phyloP scores from a whole-genome alignment of 2,888 invertebrate genomes.

The Gandaritis pyraliata region DNA sequence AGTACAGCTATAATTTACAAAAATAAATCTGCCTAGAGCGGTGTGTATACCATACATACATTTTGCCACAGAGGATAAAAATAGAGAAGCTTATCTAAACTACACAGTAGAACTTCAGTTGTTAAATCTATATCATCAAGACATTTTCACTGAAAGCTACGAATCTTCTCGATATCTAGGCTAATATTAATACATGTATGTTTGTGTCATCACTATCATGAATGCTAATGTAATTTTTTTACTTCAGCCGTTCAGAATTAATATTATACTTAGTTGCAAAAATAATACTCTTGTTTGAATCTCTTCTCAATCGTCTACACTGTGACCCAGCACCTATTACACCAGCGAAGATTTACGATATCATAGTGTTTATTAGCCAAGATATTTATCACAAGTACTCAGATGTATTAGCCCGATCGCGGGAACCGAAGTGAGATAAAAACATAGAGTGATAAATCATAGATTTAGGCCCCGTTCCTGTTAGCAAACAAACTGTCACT shows the following conservation, averaged over 20 bases:
- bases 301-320: constrained; percentile 2
- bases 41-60: constrained; percentile 18
- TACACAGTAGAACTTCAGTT: constrained; percentile 3
- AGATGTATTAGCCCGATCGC: constrained; percentile 66
- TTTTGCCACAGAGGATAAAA: constrained; percentile 6
- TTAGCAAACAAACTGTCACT: constrained; percentile 1
- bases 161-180: no score
- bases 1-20: constrained; percentile 27
- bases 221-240: no score
- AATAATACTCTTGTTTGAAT: background rate
- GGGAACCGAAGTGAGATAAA: constrained; percentile 48
- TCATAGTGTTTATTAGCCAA: constrained; percentile 79
- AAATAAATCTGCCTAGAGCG: constrained; percentile 31
- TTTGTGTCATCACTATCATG: no score
- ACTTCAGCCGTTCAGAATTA: no score
- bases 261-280: no score
- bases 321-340: constrained; percentile 31
- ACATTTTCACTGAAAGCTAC: no score
- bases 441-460: constrained; percentile 32
- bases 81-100: background rate
- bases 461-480: constrained; percentile 21
- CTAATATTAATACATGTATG: no score
- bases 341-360: constrained; percentile 66
- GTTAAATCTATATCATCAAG: background rate
- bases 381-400: constrained; percentile 78